Evolutionary conservation across 2,797 vertebrate species (phyloP), one percentile per base, ranked within the genome.

Genomic region (Phalanger gymnotis): DNA sequence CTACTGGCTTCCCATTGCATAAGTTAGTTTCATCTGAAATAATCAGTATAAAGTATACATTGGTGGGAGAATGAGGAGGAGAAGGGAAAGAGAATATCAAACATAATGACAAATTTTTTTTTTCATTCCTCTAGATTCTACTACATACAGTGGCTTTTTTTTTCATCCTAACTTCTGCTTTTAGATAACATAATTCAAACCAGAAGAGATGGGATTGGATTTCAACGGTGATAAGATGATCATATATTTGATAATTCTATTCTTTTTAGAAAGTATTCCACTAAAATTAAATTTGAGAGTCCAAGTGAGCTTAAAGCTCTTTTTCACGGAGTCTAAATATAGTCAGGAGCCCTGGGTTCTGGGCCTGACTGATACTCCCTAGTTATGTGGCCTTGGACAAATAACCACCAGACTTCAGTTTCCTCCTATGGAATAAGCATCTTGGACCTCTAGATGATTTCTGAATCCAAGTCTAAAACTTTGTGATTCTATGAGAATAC

Each of bases 1-100:
- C 98, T 0, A 99, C 97, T 0, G 99, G 99, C 58, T 98, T 99
- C 16, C 99, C 99, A 0, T 98, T 99, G 95, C 99, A 99, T 96
- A 99, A 98, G 97, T 99, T 98, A 94, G 98, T 99, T 95, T 99
- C 99, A 0, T 99, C 98, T 97, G 96, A 98, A 95, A 57, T 56
- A 66, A 57, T 61, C 1, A 11, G 96, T 97, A 94, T 4, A 96
- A 97, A 97, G 98, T 98, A 98, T 97, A 99, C 99, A 99, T 40
- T 81, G 7, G 40, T 81, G 6, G 22, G 19, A 81, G 73, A 87
- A 87, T 27, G 40, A 94, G 10, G 40, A 27, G 25, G 22, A 87
- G 22, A 87, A 11, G 40, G 40, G 22, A 51, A 73, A 94, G 57
- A 93, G 53, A 56, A 53, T 53, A 34, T 3, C 57, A 57, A 93